These are phyloP conservation scores for Vollenhovia emeryi DNA, from an alignment of 1,140 invertebrate genomes.

Conservation along the genomic window DNA sequence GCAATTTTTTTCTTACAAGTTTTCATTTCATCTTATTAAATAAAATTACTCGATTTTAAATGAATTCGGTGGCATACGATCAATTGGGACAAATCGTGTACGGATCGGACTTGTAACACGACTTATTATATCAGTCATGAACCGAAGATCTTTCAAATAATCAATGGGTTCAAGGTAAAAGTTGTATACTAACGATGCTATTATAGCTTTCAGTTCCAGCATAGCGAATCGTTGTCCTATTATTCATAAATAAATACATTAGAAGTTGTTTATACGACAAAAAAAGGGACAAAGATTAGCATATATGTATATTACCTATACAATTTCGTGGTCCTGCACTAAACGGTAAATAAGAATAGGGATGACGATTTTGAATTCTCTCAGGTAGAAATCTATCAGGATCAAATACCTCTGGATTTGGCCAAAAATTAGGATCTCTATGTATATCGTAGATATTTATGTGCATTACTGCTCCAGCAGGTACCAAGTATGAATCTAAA, in stretches of 20 bases:
- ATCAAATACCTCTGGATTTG: conserved; percentile 91
- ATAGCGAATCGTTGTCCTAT: conserved; percentile 92
- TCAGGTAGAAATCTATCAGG: conserved; percentile 91
- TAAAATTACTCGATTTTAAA: background rate
- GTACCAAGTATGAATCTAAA: background rate
- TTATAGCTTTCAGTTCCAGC: conserved; percentile 90
- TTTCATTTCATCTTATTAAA: background rate
- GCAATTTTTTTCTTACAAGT: no score
- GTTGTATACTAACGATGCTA: conserved; percentile 85
- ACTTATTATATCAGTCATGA: background rate
- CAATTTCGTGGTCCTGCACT: conserved; percentile 92
- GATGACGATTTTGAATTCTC: conserved; percentile 83
- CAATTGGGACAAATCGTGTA: background rate
- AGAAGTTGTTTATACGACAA: background rate
- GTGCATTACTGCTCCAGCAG: conserved; percentile 33
- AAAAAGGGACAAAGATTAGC: no score
- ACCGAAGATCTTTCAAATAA: conserved; percentile 68
- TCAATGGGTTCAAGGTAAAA: conserved; percentile 77
- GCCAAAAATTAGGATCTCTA: conserved; percentile 89
- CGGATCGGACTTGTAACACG: background rate
- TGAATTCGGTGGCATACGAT: background rate
- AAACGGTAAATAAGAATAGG: conserved; percentile 89
- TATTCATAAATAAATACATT: background rate
- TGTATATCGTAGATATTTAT: conserved; percentile 88
- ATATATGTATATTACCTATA: conserved; percentile 89